phyloP scores from a whole-genome alignment of 2,888 invertebrate genomes.

The Strigamia crassipes region DNA sequence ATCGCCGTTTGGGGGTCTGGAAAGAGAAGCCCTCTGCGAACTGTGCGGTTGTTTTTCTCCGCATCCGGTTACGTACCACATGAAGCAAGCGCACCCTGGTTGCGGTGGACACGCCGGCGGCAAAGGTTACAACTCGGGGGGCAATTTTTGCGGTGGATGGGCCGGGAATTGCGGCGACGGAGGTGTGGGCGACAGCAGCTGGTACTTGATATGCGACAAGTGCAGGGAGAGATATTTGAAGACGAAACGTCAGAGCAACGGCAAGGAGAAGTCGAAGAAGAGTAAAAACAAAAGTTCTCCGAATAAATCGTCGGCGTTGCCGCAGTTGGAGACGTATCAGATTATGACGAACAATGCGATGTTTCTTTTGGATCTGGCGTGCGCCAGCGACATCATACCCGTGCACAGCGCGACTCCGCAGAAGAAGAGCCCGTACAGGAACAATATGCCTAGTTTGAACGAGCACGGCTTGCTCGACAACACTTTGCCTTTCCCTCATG shows the following conservation, averaged over 20 bases:
- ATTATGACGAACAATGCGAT: constrained; percentile 92
- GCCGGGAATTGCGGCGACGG: constrained; percentile 87
- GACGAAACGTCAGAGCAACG: constrained; percentile 54
- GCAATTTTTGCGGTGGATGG: constrained; percentile 85
- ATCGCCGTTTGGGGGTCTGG: constrained; percentile 52
- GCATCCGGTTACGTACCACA: constrained; percentile 86
- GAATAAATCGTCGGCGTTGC: constrained; percentile 53
- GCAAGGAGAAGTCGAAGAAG: constrained; percentile 58
- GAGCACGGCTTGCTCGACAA: constrained; percentile 56
- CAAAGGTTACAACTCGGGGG: constrained; percentile 89
- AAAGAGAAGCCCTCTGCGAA: constrained; percentile 71
- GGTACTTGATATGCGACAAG: constrained; percentile 90
- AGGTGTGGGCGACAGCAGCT: constrained; percentile 76
- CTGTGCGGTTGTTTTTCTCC: constrained; percentile 72
- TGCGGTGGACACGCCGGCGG: constrained; percentile 84
- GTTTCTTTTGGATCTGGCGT: constrained; percentile 87
- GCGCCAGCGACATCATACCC: constrained; percentile 67
- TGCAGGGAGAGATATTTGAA: constrained; percentile 80
- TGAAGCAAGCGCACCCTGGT: constrained; percentile 87
- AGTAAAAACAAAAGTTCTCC: constrained; percentile 54
- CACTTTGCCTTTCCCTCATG: constrained; percentile 50
- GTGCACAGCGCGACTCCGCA: constrained; percentile 53
- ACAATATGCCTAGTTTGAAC: constrained; percentile 63
- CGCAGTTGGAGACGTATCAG: constrained; percentile 65
- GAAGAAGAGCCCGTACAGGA: constrained; percentile 50